A percentile compares a stretch with the other conserved stretches of the same genome.
Conservation (phyloP, 2,888 invertebrate species). For the Periphyllus acericola region DNA sequence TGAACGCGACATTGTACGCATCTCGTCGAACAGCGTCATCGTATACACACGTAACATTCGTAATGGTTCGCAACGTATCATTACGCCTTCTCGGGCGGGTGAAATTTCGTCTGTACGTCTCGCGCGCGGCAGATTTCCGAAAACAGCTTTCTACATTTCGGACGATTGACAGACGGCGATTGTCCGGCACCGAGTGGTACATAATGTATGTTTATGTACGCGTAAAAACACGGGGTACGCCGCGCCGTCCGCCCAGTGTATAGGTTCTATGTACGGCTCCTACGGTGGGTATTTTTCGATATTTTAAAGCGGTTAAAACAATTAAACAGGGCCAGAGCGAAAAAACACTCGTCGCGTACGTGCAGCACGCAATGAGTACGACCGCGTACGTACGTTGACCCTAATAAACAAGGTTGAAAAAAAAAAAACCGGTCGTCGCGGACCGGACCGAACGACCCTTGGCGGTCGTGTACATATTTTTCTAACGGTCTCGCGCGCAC, state of each 20-base stretch:
- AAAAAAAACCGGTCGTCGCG: not conserved
- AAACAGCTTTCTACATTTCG: not conserved
- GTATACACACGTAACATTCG: no score
- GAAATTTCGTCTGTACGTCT: not conserved
- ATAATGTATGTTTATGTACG: no score
- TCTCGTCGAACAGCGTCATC: not conserved
- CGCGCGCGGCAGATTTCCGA: not conserved
- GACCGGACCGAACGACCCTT: conserved; percentile 13
- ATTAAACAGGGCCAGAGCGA: not conserved
- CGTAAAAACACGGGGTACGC: not conserved
- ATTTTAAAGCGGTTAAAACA: not conserved
- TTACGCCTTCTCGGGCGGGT: not conserved
- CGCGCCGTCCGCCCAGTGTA: no score
- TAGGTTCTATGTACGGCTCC: no score
- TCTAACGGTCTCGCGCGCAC: conserved; percentile 4
- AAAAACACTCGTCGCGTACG: not conserved
- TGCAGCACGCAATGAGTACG: not conserved
- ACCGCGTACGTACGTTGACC: not conserved
- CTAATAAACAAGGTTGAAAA: not conserved
- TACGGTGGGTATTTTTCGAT: no score
- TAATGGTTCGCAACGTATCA: not conserved
- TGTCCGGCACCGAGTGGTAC: not conserved
- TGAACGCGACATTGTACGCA: not conserved
- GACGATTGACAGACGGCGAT: not conserved
- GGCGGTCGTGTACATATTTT: not conserved